These are phyloP conservation scores for Malacoctenus gilli DNA, from an alignment of 2,797 vertebrate species.

Conservation along the genomic window DNA sequence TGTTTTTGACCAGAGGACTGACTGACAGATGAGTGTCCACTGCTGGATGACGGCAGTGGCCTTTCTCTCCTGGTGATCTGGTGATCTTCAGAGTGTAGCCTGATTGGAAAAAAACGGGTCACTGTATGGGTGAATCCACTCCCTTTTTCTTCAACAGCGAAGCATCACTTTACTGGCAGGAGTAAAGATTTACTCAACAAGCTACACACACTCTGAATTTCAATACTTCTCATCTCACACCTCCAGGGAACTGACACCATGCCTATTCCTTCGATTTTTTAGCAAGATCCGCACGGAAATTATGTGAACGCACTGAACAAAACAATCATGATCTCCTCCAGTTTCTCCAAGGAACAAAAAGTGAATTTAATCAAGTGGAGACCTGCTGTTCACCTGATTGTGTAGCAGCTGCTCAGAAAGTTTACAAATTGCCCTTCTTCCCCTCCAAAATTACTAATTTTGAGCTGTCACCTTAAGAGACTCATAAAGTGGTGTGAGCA, in stretches of 20 bases:
- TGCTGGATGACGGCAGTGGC: neutral
- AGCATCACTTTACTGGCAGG: neutral
- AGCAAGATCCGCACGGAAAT: neutral
- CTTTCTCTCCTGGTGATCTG: neutral
- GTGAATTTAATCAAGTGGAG: conserved; percentile 3
- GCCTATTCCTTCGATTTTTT: neutral
- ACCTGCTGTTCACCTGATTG: neutral
- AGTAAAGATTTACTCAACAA: neutral
- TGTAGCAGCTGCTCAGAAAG: conserved; percentile 2
- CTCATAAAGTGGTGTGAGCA: neutral
- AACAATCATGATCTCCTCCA: neutral
- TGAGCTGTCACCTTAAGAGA: conserved; percentile 1
- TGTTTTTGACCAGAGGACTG: conserved; percentile 11
- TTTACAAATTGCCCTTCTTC: neutral
- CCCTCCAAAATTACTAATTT: neutral
- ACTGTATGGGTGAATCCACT: neutral
- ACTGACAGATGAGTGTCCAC: conserved; percentile 9
- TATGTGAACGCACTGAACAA: neutral
- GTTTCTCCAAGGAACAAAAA: conserved; percentile 14
- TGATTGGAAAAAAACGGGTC: conserved; percentile 30
- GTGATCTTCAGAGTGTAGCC: conserved; percentile 23
- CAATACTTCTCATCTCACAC: neutral
- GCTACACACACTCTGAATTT: neutral
- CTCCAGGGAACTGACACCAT: neutral
- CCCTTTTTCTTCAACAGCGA: neutral